phyloP scores from a whole-genome alignment of 2,797 vertebrate genomes.

The Trichosurus vulpecula region DNA sequence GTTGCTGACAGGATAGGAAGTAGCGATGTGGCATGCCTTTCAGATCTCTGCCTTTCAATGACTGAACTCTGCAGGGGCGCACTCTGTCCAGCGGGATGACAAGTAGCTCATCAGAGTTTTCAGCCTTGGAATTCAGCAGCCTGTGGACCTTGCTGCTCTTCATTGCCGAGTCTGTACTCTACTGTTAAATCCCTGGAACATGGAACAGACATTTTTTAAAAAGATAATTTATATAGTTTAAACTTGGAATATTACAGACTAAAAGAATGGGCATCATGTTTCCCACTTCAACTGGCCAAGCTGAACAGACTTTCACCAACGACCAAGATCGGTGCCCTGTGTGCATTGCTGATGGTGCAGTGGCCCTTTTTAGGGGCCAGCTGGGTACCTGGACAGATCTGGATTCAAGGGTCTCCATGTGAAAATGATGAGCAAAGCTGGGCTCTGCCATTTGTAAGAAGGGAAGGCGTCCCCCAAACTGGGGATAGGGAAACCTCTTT shows the following conservation, averaged over 20 bases:
- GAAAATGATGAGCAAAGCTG: background rate
- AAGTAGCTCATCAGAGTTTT: background rate
- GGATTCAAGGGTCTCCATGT: background rate
- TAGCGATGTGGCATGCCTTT: background rate
- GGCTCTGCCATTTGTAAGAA: background rate
- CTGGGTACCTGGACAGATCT: background rate
- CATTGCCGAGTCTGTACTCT: slow-evolving; percentile 30
- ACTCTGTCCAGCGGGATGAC: slow-evolving; percentile 11
- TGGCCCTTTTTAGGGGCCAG: no score
- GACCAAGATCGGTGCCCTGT: no score
- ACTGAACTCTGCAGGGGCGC: background rate
- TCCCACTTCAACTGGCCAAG: slow-evolving; percentile 19
- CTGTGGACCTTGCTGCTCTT: background rate
- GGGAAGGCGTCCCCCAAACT: background rate
- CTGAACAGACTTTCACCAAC: background rate
- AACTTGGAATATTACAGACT: slow-evolving; percentile 47
- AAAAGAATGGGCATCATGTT: slow-evolving; percentile 59
- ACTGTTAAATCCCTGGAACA: slow-evolving; percentile 28
- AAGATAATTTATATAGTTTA: slow-evolving; percentile 14
- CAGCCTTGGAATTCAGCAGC: background rate
- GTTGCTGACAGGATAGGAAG: slow-evolving; percentile 3
- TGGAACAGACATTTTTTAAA: slow-evolving; percentile 21
- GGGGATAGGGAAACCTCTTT: background rate
- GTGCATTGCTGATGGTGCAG: background rate
- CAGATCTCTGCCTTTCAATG: background rate